Percentiles rank a stretch among this genome's conserved stretches.
These are phyloP conservation scores for Teleogryllus oceanicus DNA, from an alignment of 2,888 invertebrate genomes.

Conservation along the genomic window DNA sequence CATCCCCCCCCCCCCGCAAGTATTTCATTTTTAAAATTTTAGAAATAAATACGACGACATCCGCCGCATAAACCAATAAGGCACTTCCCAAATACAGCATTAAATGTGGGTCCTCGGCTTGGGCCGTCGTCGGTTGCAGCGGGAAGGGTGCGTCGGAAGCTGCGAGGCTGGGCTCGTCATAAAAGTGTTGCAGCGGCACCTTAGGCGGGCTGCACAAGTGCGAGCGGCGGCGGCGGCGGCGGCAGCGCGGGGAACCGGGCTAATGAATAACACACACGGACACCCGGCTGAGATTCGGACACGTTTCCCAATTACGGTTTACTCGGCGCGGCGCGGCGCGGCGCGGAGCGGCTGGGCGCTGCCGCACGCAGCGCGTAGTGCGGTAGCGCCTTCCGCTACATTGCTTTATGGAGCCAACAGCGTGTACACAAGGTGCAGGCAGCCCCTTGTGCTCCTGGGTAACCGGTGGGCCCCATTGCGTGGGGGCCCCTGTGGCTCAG, in stretches of 20 bases:
- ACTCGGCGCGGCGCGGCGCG: background rate
- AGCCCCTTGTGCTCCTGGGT: no score
- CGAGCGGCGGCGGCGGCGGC: background rate
- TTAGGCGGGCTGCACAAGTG: background rate
- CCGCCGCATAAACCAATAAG: no score
- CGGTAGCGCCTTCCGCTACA: background rate
- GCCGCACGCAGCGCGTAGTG: background rate
- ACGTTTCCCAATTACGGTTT: constrained; percentile 5
- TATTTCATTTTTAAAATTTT: no score
- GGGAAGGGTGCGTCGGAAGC: no score
- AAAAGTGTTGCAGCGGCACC: background rate
- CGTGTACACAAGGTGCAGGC: background rate
- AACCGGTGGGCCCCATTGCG: no score
- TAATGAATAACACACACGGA: constrained; percentile 3
- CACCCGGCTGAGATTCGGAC: background rate
- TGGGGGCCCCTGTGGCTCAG: no score
- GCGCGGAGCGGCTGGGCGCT: background rate
- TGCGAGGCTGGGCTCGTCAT: background rate
- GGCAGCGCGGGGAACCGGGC: background rate
- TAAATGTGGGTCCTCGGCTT: no score
- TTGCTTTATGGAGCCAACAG: constrained; percentile 5
- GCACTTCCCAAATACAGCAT: no score
- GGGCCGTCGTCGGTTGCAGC: no score
- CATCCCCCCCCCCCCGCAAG: no score
- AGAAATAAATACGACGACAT: no score